Percentiles rank a stretch among this genome's conserved stretches.
These are phyloP conservation scores for Pogonognathellus flavescens DNA, from an alignment of 1,140 invertebrate genomes.

Conservation along the genomic window DNA sequence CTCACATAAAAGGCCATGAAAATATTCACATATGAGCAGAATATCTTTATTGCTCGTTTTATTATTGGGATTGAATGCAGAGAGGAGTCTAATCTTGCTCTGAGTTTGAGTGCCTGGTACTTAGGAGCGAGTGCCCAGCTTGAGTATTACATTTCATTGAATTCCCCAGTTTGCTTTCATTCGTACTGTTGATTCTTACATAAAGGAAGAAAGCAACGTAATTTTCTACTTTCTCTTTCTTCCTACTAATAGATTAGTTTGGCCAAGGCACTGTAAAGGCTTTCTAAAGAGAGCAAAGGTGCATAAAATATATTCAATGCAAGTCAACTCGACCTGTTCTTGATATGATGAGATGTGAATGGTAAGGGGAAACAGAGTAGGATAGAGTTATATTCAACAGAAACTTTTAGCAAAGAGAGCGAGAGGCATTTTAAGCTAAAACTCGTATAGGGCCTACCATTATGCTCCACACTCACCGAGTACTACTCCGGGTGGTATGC, in stretches of 20 bases:
- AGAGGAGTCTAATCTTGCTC: neutral
- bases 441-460: neutral
- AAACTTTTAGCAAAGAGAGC: slow-evolving; percentile 1
- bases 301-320: slow-evolving; percentile 37
- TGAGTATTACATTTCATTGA: slow-evolving; percentile 39
- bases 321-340: neutral
- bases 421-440: neutral
- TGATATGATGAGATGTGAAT: slow-evolving; percentile 13
- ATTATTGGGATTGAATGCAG: slow-evolving; percentile 20
- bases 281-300: slow-evolving; percentile 16
- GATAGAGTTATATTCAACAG: slow-evolving; percentile 1
- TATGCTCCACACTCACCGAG: neutral
- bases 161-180: slow-evolving; percentile 33
- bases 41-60: slow-evolving; percentile 34
- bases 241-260: slow-evolving; percentile 17
- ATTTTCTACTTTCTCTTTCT: slow-evolving; percentile 27
- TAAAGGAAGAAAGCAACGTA: slow-evolving; percentile 18
- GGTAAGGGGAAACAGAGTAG: neutral
- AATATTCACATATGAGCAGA: slow-evolving; percentile 36
- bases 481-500: no score
- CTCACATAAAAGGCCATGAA: slow-evolving; percentile 20
- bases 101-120: slow-evolving; percentile 23
- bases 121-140: slow-evolving; percentile 29
- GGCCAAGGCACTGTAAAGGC: neutral
- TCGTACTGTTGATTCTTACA: slow-evolving; percentile 36